These are phyloP conservation scores for Elgonia sp. DNA, from an alignment of 2,888 invertebrate species.

Conservation along the genomic window DNA sequence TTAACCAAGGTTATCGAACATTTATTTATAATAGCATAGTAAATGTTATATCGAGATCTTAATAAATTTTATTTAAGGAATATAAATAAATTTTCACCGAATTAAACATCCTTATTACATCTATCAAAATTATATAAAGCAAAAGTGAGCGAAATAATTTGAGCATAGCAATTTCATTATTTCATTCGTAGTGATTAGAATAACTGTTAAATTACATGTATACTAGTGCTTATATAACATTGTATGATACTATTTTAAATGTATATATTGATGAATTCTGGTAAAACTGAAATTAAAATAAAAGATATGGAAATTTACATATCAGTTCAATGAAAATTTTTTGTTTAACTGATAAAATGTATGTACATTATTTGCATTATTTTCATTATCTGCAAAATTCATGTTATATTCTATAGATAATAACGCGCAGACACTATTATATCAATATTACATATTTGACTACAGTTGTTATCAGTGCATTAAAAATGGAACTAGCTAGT, in stretches of 20 bases:
- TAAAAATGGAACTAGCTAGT: not conserved
- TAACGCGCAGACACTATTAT: not conserved
- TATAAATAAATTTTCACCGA: not conserved
- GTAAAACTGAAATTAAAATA: constrained; percentile 8
- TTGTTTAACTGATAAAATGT: constrained; percentile 19
- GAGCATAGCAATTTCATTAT: constrained; percentile 1
- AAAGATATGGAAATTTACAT: constrained; percentile 12
- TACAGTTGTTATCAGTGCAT: not conserved
- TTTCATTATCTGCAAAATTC: constrained; percentile 25
- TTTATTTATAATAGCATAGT: not conserved
- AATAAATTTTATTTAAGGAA: not conserved
- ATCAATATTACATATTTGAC: not conserved
- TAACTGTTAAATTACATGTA: not conserved
- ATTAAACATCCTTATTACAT: not conserved
- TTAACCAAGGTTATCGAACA: not conserved
- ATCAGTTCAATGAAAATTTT: constrained; percentile 28
- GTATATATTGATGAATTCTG: not conserved
- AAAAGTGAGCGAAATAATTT: not conserved
- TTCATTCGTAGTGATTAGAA: not conserved
- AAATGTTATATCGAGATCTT: not conserved
- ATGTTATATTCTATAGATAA: not conserved
- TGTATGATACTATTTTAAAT: constrained; percentile 12
- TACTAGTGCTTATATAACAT: not conserved
- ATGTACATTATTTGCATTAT: constrained; percentile 1
- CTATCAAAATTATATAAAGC: not conserved